Conservation (phyloP, 2,888 invertebrate genomes). For the Spialia ferax region DNA sequence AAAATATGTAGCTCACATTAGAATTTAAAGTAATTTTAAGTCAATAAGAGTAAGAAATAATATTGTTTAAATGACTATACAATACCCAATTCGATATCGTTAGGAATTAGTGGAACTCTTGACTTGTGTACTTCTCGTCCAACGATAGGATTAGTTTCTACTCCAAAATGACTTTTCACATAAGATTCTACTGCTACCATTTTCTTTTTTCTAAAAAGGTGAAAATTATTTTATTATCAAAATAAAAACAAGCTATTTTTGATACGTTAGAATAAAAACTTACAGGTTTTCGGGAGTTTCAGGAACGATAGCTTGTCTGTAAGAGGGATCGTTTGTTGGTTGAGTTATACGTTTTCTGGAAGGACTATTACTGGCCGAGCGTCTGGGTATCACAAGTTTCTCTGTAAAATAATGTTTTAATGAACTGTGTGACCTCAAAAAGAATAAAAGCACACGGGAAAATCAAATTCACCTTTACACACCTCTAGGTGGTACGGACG, state of each 20-base stretch:
- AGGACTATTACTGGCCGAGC: slow-evolving; percentile 56
- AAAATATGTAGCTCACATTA: not conserved
- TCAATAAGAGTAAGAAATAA: no score
- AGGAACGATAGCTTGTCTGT: slow-evolving; percentile 46
- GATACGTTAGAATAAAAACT: slow-evolving; percentile 39
- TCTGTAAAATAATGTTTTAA: slow-evolving; percentile 47
- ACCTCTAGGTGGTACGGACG: slow-evolving; percentile 65
- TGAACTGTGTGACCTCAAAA: slow-evolving; percentile 8
- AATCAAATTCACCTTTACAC: slow-evolving; percentile 78
- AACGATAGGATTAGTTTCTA: slow-evolving; percentile 44
- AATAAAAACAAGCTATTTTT: not conserved
- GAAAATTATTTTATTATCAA: not conserved
- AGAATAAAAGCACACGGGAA: slow-evolving; percentile 17
- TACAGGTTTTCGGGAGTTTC: slow-evolving; percentile 57
- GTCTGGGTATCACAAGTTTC: slow-evolving; percentile 49
- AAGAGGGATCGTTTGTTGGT: slow-evolving; percentile 44
- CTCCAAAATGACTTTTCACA: slow-evolving; percentile 62
- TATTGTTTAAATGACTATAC: not conserved
- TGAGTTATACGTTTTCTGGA: slow-evolving; percentile 45
- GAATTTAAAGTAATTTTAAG: slow-evolving; percentile 13
- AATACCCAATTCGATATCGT: slow-evolving; percentile 62
- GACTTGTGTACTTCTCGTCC: slow-evolving; percentile 51
- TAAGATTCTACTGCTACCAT: slow-evolving; percentile 69
- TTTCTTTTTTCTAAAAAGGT: slow-evolving; percentile 58
- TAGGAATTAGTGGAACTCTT: slow-evolving; percentile 63